Evolutionary conservation across 2,888 invertebrate genomes (phyloP).

Genomic region (Epistrophella euchroma): DNA sequence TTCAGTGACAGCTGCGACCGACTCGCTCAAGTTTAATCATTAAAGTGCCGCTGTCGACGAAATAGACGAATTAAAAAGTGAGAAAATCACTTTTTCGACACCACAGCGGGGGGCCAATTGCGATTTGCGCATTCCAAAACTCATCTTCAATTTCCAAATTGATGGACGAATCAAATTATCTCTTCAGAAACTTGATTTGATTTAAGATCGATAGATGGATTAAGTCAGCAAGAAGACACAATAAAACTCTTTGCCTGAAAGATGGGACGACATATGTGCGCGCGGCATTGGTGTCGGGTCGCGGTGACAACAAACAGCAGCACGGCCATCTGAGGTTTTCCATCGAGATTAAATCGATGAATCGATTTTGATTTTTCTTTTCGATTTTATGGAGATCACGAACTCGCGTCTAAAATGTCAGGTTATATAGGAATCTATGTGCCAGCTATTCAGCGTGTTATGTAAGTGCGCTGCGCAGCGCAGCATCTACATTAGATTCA

Average conservation of each 20-base stretch:
- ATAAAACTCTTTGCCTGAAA: conserved; percentile 66
- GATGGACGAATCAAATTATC: conserved; percentile 61
- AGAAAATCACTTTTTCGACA: conserved; percentile 70
- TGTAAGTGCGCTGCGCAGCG: conserved; percentile 56
- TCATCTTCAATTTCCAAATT: conserved; percentile 46
- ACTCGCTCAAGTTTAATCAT: conserved; percentile 43
- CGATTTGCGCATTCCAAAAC: neutral
- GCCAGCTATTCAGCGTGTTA: conserved; percentile 39
- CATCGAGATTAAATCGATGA: conserved; percentile 42
- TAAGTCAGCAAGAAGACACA: conserved; percentile 61
- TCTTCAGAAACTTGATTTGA: conserved; percentile 67
- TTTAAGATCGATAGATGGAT: conserved; percentile 59
- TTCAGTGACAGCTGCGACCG: conserved; percentile 45
- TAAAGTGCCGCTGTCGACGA: conserved; percentile 26
- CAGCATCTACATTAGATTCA: neutral
- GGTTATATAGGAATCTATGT: conserved; percentile 44
- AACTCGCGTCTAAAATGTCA: conserved; percentile 70
- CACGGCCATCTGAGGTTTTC: conserved; percentile 40
- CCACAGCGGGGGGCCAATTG: conserved; percentile 42
- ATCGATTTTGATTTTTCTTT: conserved; percentile 52
- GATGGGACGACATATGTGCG: conserved; percentile 62
- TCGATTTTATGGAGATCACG: conserved; percentile 71
- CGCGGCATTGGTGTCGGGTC: conserved; percentile 53
- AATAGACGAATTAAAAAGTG: conserved; percentile 42
- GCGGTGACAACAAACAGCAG: neutral